A percentile compares a stretch with the other conserved stretches of the same genome.
These are phyloP conservation scores for Pangasius mekongensis DNA, from an alignment of 2,797 vertebrate species.

Conservation along the genomic window DNA sequence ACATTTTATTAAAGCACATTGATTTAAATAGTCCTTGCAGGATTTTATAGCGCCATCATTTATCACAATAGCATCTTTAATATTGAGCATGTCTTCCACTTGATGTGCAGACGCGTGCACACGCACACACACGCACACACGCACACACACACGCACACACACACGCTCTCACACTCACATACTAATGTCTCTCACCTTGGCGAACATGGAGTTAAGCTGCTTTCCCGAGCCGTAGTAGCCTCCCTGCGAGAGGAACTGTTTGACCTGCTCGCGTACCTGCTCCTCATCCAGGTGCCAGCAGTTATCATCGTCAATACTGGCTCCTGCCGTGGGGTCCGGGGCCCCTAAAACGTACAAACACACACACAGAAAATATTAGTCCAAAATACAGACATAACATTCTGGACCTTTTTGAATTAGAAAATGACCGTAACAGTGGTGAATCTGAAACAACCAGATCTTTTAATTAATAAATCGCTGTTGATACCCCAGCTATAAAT, in stretches of 20 bases:
- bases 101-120: not conserved
- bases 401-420: no score
- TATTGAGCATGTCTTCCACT: constrained; percentile 22
- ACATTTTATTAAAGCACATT: constrained; percentile 61
- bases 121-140: constrained; percentile 6
- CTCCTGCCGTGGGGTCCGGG: constrained; percentile 94
- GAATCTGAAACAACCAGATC: no score
- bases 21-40: constrained; percentile 59
- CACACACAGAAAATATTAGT: not conserved
- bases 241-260: constrained; percentile 95
- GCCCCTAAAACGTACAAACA: constrained; percentile 78
- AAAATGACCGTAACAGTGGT: no score
- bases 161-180: not conserved
- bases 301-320: constrained; percentile 96
- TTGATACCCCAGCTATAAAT: not conserved
- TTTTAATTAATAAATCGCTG: not conserved
- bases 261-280: constrained; percentile 96
- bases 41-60: constrained; percentile 55
- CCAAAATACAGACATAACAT: not conserved
- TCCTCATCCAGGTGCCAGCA: constrained; percentile 99
- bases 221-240: constrained; percentile 97
- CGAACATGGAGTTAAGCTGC: constrained; percentile 99
- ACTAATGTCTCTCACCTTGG: constrained; percentile 77
- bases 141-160: not conserved
- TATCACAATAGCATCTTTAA: constrained; percentile 52